Evolutionary conservation across 2,797 vertebrate genomes (phyloP).

Genomic region (Sebastes oblongus): DNA sequence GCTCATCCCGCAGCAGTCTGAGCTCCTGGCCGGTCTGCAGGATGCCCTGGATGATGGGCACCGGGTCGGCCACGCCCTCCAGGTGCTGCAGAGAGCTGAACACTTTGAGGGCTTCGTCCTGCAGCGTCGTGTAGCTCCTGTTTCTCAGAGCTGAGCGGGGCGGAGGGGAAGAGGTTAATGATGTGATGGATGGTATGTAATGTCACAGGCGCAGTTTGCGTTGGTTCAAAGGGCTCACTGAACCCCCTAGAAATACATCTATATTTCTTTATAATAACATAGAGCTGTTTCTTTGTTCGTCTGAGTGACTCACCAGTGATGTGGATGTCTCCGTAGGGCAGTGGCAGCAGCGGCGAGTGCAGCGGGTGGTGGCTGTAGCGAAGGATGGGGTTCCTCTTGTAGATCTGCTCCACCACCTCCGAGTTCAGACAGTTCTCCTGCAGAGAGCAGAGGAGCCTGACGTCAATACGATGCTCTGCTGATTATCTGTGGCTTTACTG

Average conservation of each 20-base stretch:
- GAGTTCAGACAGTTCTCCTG: slow-evolving; percentile 96
- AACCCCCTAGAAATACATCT: too few species aligned
- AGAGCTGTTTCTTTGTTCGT: background rate
- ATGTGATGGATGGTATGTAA: background rate
- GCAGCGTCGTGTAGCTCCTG: slow-evolving; percentile 91
- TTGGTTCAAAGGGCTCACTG: too few species aligned
- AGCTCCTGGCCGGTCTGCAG: slow-evolving; percentile 94
- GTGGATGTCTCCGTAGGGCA: slow-evolving; percentile 95
- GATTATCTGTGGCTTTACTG: background rate
- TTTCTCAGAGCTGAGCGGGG: slow-evolving; percentile 82
- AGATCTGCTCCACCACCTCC: slow-evolving; percentile 97
- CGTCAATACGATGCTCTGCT: fast-evolving
- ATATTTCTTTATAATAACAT: too few species aligned
- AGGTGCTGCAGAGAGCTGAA: slow-evolving; percentile 95
- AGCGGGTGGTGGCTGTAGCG: slow-evolving; percentile 93
- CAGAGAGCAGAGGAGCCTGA: background rate
- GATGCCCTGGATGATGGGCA: slow-evolving; percentile 91
- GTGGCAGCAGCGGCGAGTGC: slow-evolving; percentile 92
- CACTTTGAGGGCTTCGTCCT: slow-evolving; percentile 93
- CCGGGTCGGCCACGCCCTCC: slow-evolving; percentile 88
- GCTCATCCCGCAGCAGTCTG: slow-evolving; percentile 90
- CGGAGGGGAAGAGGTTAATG: background rate
- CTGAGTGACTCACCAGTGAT: slow-evolving; percentile 81
- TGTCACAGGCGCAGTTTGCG: too few species aligned
- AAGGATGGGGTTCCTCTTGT: slow-evolving; percentile 96